Evolutionary conservation across 2,797 vertebrate species (phyloP).

Genomic region (Tauraco hartlaubi): DNA sequence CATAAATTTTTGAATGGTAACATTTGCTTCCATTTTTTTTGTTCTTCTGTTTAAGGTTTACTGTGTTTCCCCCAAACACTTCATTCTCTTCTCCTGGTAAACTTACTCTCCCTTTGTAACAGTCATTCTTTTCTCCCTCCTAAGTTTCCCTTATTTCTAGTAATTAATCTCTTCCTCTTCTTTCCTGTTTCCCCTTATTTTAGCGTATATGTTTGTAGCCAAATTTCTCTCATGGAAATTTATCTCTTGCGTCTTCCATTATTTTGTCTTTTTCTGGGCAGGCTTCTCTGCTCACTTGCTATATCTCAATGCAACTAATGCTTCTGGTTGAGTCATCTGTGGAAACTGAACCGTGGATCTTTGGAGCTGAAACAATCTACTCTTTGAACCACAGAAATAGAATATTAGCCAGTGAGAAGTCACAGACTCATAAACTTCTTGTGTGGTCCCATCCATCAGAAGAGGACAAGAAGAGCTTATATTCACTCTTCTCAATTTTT

Average conservation of each 20-base stretch:
- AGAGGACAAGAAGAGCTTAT: conserved; percentile 7
- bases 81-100: not conserved
- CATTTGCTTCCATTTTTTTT: not conserved
- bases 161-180: not conserved
- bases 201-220: not conserved
- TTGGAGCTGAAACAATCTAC: conserved; percentile 10
- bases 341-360: not conserved
- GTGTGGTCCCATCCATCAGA: conserved; percentile 3
- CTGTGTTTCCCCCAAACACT: not conserved
- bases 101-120: not conserved
- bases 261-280: conserved; percentile 2
- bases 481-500: not conserved
- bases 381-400: not conserved
- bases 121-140: not conserved
- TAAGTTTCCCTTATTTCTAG: not conserved
- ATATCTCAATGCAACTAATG: not conserved
- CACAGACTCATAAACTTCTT: not conserved
- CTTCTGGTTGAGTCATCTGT: conserved; percentile 25
- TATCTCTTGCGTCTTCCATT: not conserved
- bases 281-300: conserved; percentile 1
- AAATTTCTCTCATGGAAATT: not conserved
- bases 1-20: not conserved
- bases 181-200: not conserved
- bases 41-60: not conserved
- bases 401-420: not conserved